phyloP scores from a whole-genome alignment of 2,888 invertebrate genomes.

The Erebia palarica region DNA sequence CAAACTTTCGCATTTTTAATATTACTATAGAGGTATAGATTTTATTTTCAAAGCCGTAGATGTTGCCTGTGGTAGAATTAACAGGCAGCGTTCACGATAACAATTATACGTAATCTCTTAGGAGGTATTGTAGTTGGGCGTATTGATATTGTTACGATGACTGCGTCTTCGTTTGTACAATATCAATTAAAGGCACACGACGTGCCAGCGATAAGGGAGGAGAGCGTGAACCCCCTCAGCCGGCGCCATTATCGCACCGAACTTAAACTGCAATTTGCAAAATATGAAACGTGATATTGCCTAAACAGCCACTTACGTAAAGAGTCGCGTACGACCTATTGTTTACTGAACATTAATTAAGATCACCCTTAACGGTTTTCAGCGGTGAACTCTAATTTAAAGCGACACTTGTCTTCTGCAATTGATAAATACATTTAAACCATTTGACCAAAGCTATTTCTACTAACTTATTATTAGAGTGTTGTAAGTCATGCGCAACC shows the following conservation, averaged over 20 bases:
- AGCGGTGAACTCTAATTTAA: constrained; percentile 26
- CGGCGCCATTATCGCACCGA: constrained; percentile 39
- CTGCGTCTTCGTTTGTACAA: constrained; percentile 64
- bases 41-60: not conserved
- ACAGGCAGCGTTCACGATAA: constrained; percentile 4
- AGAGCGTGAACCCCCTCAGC: constrained; percentile 51
- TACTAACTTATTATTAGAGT: not conserved
- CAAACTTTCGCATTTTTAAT: no score
- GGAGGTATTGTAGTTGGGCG: constrained; percentile 41
- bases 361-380: constrained; percentile 50
- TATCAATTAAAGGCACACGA: constrained; percentile 69
- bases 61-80: not conserved
- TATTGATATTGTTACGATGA: constrained; percentile 58
- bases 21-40: no score
- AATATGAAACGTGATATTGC: constrained; percentile 75
- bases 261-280: constrained; percentile 60
- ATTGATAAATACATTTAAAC: constrained; percentile 19
- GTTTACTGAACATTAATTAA: constrained; percentile 72
- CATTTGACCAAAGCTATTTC: not conserved
- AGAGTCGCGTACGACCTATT: constrained; percentile 58
- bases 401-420: constrained; percentile 24
- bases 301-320: constrained; percentile 71
- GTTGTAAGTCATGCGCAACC: not conserved
- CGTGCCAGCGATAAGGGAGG: constrained; percentile 57
- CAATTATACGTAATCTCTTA: constrained; percentile 42